phyloP scores from a whole-genome alignment of 1,140 invertebrate species.

The Ganaspis sp. region DNA sequence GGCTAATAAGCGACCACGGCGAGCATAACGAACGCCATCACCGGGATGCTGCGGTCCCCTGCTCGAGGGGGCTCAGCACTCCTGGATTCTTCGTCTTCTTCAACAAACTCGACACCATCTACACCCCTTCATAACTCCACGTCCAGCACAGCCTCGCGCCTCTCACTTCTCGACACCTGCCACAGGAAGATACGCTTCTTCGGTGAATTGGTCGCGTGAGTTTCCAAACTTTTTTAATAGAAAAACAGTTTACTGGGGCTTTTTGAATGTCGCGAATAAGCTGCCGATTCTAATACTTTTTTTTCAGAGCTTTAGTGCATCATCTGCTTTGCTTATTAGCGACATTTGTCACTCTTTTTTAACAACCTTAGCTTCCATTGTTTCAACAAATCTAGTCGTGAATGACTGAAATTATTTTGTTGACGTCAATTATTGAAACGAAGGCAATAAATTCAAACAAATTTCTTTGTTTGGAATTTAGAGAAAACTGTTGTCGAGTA shows the following conservation, averaged over 20 bases:
- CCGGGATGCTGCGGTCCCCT: slow-evolving; percentile 69
- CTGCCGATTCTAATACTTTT: background rate
- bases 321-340: background rate
- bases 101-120: slow-evolving; percentile 70
- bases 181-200: slow-evolving; percentile 83
- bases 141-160: slow-evolving; percentile 74
- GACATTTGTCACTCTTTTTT: no score
- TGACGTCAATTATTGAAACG: no score
- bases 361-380: no score
- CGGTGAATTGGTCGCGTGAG: slow-evolving; percentile 84
- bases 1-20: slow-evolving; percentile 48
- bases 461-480: no score
- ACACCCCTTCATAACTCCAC: slow-evolving; percentile 66
- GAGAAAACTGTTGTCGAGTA: no score
- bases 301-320: background rate
- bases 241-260: background rate
- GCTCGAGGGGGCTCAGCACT: slow-evolving; percentile 60
- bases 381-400: no score
- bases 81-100: slow-evolving; percentile 64
- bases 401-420: no score
- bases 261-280: background rate
- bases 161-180: slow-evolving; percentile 82
- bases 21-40: slow-evolving; percentile 46
- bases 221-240: slow-evolving; percentile 55
- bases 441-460: no score